phyloP scores from a whole-genome alignment of 2,113 vertebrate genomes.

The Dromiciops gliroides region DNA sequence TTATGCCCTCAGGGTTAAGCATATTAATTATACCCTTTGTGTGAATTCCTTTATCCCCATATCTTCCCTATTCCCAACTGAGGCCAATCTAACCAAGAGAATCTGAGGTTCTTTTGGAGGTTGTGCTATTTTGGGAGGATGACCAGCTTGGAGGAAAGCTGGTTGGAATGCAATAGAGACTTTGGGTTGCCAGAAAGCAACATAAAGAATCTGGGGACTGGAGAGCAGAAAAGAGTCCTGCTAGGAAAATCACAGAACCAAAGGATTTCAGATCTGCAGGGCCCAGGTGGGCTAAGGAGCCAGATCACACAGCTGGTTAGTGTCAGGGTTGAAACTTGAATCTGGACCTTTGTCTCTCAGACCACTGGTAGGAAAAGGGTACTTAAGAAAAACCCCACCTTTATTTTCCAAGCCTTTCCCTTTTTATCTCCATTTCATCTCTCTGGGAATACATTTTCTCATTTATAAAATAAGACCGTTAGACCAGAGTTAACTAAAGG shows the following conservation, averaged over 20 bases:
- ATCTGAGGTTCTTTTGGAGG: constrained; percentile 33
- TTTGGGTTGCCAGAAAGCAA: neutral
- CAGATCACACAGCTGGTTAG: neutral
- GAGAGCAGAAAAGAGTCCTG: neutral
- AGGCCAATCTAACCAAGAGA: constrained; percentile 23
- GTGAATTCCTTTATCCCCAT: constrained; percentile 44
- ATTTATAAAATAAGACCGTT: neutral
- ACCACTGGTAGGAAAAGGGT: neutral
- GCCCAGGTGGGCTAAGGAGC: neutral
- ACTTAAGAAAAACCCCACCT: neutral
- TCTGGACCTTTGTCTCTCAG: neutral
- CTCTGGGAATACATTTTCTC: neutral
- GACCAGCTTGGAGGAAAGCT: constrained; percentile 2
- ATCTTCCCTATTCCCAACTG: constrained; percentile 24
- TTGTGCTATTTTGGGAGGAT: neutral
- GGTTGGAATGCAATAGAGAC: neutral
- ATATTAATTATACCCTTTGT: constrained; percentile 35
- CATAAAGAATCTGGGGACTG: neutral
- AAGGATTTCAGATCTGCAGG: neutral
- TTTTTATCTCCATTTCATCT: neutral
- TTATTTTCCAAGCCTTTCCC: neutral
- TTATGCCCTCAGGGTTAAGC: neutral
- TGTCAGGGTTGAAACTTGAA: neutral
- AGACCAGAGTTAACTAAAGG: neutral
- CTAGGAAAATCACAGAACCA: neutral